These are phyloP conservation scores for Danionella dracula DNA, from an alignment of 2,797 vertebrate genomes.

Conservation along the genomic window DNA sequence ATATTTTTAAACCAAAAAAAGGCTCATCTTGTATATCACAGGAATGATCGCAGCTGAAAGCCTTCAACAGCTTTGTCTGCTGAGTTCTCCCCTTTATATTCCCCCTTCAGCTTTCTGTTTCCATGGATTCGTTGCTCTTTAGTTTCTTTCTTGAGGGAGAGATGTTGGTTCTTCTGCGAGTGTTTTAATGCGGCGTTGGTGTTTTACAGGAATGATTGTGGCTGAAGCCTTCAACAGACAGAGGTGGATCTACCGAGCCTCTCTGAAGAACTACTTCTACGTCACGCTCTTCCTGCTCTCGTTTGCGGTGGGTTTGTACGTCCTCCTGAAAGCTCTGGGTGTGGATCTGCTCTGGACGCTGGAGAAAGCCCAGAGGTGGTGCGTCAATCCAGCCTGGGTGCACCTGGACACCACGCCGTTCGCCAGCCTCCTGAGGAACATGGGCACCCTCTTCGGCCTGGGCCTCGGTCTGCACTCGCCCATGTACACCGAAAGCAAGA, in stretches of 20 bases:
- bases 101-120: no score
- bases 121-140: no score
- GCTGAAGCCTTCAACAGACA: slow-evolving; percentile 52
- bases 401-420: slow-evolving; percentile 55
- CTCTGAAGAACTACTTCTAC: slow-evolving; percentile 48
- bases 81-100: no score
- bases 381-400: slow-evolving; percentile 53
- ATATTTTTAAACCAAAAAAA: no score
- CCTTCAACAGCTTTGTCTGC: no score
- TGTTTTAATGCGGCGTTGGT: no score
- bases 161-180: no score
- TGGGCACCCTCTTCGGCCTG: slow-evolving; percentile 56
- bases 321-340: slow-evolving; percentile 49
- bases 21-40: no score
- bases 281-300: slow-evolving; percentile 48
- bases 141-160: no score
- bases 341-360: slow-evolving; percentile 59
- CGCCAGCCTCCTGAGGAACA: slow-evolving; percentile 56
- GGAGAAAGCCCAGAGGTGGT: slow-evolving; percentile 57
- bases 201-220: slow-evolving; percentile 49
- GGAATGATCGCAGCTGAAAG: no score
- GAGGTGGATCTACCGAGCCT: slow-evolving; percentile 52
- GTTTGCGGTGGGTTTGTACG: slow-evolving; percentile 56
- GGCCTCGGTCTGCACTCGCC: slow-evolving; percentile 56
- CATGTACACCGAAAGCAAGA: slow-evolving; percentile 49